Evolutionary conservation across 2,113 vertebrate species (phyloP).

Genomic region (Solea solea): DNA sequence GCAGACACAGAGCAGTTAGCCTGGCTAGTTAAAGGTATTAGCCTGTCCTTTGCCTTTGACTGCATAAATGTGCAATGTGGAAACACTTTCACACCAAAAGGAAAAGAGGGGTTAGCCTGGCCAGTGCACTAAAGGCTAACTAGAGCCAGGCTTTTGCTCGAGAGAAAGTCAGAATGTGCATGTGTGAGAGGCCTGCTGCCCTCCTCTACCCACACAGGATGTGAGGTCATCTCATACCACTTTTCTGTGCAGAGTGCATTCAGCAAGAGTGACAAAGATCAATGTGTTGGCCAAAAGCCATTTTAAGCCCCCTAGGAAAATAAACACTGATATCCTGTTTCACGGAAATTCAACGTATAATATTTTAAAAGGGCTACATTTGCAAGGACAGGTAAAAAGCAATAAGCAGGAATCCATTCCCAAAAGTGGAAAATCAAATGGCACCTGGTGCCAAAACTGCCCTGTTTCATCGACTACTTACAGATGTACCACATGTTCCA

Average conservation of each 20-base stretch:
- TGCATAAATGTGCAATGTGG: slow-evolving; percentile 57
- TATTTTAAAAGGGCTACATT: neutral
- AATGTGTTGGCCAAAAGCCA: slow-evolving; percentile 65
- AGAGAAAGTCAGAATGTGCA: slow-evolving; percentile 45
- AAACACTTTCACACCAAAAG: slow-evolving; percentile 48
- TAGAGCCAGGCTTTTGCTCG: slow-evolving; percentile 59
- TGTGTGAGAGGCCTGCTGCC: slow-evolving; percentile 63
- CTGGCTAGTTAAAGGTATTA: slow-evolving; percentile 73
- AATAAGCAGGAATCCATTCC: slow-evolving; percentile 13
- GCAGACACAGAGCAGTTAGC: slow-evolving; percentile 67
- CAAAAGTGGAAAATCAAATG: slow-evolving; percentile 10
- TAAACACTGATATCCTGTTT: slow-evolving; percentile 41
- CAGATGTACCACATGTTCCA: slow-evolving; percentile 49
- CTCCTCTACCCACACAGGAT: slow-evolving; percentile 80
- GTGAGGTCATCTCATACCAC: slow-evolving; percentile 74
- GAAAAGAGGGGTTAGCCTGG: slow-evolving; percentile 54
- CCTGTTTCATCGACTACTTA: slow-evolving; percentile 36
- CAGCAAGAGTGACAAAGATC: slow-evolving; percentile 69
- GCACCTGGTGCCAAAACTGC: slow-evolving; percentile 29
- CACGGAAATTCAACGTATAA: neutral
- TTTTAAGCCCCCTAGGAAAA: slow-evolving; percentile 57
- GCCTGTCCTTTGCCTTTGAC: slow-evolving; percentile 57
- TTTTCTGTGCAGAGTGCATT: slow-evolving; percentile 60
- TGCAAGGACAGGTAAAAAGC: slow-evolving; percentile 3
- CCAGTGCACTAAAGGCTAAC: slow-evolving; percentile 62